These are phyloP conservation scores for Heteromyza rotundicornis DNA, from an alignment of 2,888 invertebrate species.

Conservation along the genomic window DNA sequence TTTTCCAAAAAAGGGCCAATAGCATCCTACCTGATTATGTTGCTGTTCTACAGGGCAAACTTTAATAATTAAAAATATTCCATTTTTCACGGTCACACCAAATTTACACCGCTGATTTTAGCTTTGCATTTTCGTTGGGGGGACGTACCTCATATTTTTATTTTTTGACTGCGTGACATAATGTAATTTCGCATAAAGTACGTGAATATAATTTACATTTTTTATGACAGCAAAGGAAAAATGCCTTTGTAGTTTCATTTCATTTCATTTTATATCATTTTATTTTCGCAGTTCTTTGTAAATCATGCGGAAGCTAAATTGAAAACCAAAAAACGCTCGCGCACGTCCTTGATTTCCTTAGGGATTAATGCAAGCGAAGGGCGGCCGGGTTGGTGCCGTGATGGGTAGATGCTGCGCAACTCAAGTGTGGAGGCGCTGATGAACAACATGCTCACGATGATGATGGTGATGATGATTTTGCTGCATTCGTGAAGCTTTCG, in stretches of 20 bases:
- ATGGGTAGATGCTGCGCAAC: background rate
- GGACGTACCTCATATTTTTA: too few relatives aligned
- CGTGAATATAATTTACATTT: slow-evolving; percentile 3
- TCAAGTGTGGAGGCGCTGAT: background rate
- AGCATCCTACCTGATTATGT: too few relatives aligned
- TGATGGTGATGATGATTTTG: background rate
- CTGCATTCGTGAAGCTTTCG: slow-evolving; percentile 3
- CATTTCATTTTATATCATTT: background rate
- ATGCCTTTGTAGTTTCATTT: background rate
- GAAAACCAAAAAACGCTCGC: background rate
- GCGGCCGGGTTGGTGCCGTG: background rate
- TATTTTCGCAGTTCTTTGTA: background rate
- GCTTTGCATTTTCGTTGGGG: too few relatives aligned
- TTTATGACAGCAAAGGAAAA: background rate
- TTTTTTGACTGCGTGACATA: background rate
- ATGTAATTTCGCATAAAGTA: background rate
- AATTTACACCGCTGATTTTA: too few relatives aligned
- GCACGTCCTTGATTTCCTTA: slow-evolving; percentile 8
- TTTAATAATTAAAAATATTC: too few relatives aligned
- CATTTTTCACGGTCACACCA: too few relatives aligned
- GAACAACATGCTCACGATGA: background rate
- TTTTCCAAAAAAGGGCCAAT: too few relatives aligned
- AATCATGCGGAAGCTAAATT: slow-evolving; percentile 3
- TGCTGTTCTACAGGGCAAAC: too few relatives aligned
- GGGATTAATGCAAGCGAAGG: background rate